These are phyloP conservation scores for Dendrolimus punctatus DNA, from an alignment of 1,140 invertebrate species.

Conservation along the genomic window DNA sequence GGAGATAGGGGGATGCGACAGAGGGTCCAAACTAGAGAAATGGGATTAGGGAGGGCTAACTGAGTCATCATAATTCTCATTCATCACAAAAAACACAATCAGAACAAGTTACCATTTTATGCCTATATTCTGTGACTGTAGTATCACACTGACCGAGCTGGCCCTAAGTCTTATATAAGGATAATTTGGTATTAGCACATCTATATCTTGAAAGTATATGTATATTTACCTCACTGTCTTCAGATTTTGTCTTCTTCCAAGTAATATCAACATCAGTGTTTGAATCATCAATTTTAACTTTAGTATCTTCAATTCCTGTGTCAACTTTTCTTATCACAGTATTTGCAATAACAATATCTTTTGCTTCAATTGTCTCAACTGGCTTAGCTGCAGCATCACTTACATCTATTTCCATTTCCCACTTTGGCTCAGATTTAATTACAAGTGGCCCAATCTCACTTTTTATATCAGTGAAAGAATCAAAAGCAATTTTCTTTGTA, in stretches of 20 bases:
- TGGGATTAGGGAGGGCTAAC: no score
- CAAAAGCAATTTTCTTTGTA: slow-evolving; percentile 63
- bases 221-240: slow-evolving; percentile 42
- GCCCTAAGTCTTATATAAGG: no score
- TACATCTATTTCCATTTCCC: slow-evolving; percentile 60
- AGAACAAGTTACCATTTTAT: no score
- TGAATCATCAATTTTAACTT: slow-evolving; percentile 10
- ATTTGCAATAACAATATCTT: slow-evolving; percentile 60
- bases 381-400: slow-evolving; percentile 13
- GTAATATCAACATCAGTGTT: slow-evolving; percentile 12
- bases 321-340: slow-evolving; percentile 62
- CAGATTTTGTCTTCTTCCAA: slow-evolving; percentile 16
- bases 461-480: slow-evolving; percentile 61
- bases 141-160: no score
- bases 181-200: no score
- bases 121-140: no score
- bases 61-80: no score
- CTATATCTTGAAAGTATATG: no score
- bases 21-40: no score
- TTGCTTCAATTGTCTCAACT: slow-evolving; percentile 37
- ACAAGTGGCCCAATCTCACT: slow-evolving; percentile 57
- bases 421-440: slow-evolving; percentile 54
- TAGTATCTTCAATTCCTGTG: slow-evolving; percentile 20
- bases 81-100: no score
- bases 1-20: no score